Conservation (phyloP, 2,797 vertebrate genomes). For the Menidia menidia region DNA sequence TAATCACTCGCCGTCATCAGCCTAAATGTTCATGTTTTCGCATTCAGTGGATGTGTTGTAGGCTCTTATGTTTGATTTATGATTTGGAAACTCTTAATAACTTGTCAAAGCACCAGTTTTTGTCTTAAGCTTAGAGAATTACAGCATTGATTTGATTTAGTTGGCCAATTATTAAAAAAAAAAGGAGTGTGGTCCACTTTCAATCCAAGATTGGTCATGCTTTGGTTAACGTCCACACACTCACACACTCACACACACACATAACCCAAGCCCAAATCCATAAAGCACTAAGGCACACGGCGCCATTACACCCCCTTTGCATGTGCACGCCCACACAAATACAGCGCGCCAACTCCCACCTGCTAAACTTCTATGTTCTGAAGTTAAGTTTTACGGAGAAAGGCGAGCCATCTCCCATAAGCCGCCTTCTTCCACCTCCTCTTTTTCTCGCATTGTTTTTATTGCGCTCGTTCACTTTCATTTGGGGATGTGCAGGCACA, state of each 20-base stretch:
- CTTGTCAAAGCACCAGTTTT: neutral
- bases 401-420: constrained; percentile 17
- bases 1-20: too few species aligned
- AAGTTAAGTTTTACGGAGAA: constrained; percentile 14
- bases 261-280: neutral
- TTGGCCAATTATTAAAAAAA: too few species aligned
- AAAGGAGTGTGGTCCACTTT: neutral
- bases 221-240: neutral
- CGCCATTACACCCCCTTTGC: neutral
- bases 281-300: neutral
- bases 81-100: too few species aligned
- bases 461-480: constrained; percentile 21
- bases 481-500: constrained; percentile 28
- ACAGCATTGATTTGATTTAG: too few species aligned
- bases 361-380: neutral
- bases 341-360: constrained; percentile 1
- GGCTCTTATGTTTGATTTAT: too few species aligned
- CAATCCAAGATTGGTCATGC: neutral
- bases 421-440: constrained; percentile 23
- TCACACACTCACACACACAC: neutral
- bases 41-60: too few species aligned
- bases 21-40: too few species aligned
- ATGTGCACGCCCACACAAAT: constrained; percentile 12
- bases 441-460: constrained; percentile 33
- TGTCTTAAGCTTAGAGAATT: neutral